phyloP scores from a whole-genome alignment of 2,113 vertebrate genomes.

The Chauna torquata region DNA sequence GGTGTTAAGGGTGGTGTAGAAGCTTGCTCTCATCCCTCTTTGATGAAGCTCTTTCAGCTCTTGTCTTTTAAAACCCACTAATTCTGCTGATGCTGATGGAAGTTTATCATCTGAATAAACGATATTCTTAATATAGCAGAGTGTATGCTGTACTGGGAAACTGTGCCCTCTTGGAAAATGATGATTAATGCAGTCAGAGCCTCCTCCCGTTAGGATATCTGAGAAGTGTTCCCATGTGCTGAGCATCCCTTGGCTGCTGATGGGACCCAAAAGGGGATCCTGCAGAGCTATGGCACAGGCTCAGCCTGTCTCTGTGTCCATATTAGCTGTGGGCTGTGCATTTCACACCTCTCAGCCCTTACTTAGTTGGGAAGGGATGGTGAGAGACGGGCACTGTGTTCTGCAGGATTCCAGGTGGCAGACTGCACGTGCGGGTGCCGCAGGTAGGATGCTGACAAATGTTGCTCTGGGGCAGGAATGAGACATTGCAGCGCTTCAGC shows the following conservation, averaged over 20 bases:
- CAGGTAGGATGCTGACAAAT: accelerated
- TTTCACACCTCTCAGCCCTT: background rate
- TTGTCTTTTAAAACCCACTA: background rate
- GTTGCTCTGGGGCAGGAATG: background rate
- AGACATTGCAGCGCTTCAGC: background rate
- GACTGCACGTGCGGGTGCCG: background rate
- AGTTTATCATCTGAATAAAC: background rate
- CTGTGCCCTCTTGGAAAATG: background rate
- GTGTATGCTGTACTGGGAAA: background rate
- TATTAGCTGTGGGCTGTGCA: background rate
- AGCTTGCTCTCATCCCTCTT: background rate
- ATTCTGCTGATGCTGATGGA: background rate
- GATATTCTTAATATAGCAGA: background rate
- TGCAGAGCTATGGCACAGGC: background rate
- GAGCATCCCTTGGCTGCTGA: background rate
- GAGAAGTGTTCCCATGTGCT: background rate
- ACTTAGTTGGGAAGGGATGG: background rate
- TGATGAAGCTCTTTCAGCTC: background rate
- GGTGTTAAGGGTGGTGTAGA: background rate
- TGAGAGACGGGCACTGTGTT: accelerated
- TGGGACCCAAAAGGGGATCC: background rate
- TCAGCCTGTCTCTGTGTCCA: background rate
- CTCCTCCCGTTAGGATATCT: background rate
- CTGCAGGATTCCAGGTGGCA: background rate
- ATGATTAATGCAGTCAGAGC: background rate